A percentile compares a stretch with the other conserved stretches of the same genome.
Evolutionary conservation across 1,140 invertebrate species (phyloP).

Genomic region (Yoshiicerus persimilis): DNA sequence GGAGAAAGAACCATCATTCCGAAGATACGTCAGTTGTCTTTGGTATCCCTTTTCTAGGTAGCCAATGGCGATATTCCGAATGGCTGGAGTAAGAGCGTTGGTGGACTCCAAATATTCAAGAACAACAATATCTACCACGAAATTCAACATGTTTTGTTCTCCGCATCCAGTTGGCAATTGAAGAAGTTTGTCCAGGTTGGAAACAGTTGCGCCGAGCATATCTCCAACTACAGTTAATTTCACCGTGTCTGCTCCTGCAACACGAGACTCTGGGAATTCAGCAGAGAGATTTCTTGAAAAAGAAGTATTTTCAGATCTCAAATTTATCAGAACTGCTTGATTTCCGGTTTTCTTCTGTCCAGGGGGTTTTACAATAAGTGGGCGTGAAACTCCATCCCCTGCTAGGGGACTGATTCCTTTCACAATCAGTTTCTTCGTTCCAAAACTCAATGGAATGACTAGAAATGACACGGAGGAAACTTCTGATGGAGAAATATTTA

Average conservation of each 20-base stretch:
- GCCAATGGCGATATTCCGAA: slow-evolving; percentile 75
- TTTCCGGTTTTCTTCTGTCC: too few relatives aligned
- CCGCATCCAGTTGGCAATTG: slow-evolving; percentile 85
- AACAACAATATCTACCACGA: too few relatives aligned
- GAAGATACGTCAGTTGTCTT: slow-evolving; percentile 87
- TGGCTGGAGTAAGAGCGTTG: slow-evolving; percentile 75
- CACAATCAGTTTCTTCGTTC: slow-evolving; percentile 72
- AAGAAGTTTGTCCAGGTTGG: slow-evolving; percentile 71
- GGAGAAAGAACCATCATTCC: slow-evolving; percentile 71
- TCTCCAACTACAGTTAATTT: slow-evolving; percentile 73
- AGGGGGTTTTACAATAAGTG: slow-evolving; percentile 37
- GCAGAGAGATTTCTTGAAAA: slow-evolving; percentile 63
- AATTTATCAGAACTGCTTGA: too few relatives aligned
- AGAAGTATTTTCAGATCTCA: slow-evolving; percentile 59
- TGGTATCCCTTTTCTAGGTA: slow-evolving; percentile 92
- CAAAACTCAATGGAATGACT: slow-evolving; percentile 71
- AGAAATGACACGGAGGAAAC: slow-evolving; percentile 73
- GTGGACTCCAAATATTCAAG: slow-evolving; percentile 89
- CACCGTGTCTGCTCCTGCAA: slow-evolving; percentile 70
- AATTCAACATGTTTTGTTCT: slow-evolving; percentile 92
- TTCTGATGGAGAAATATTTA: slow-evolving; percentile 61
- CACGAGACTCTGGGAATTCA: slow-evolving; percentile 41
- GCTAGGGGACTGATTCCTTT: slow-evolving; percentile 66
- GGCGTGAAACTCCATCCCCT: slow-evolving; percentile 69
- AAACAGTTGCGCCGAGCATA: slow-evolving; percentile 72